Conservation (phyloP, 2,113 vertebrate genomes). For the Struthio camelus region DNA sequence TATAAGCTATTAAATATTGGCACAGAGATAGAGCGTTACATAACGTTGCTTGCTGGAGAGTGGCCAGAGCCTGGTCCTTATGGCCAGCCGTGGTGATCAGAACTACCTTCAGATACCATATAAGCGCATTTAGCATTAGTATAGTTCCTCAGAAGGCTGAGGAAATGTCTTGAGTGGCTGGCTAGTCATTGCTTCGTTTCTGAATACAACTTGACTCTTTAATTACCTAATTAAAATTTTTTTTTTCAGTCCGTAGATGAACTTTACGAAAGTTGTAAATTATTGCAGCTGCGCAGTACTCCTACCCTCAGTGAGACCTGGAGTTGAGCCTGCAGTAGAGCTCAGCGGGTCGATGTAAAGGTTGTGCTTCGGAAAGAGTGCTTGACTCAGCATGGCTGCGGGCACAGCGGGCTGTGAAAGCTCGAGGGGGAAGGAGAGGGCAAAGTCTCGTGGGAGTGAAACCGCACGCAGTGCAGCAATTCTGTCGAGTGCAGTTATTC, state of each 20-base stretch:
- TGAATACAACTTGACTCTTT: too few relatives aligned
- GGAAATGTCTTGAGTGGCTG: not conserved
- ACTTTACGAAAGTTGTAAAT: not conserved
- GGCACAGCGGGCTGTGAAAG: too few relatives aligned
- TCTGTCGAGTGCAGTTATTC: not conserved
- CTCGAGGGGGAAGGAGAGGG: not conserved
- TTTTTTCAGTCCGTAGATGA: not conserved
- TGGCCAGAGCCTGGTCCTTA: not conserved
- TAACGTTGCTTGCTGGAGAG: not conserved
- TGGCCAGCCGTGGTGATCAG: accelerated
- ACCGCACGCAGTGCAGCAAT: not conserved
- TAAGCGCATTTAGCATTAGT: not conserved
- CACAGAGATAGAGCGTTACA: not conserved
- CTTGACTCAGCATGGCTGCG: too few relatives aligned
- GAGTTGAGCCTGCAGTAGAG: too few relatives aligned
- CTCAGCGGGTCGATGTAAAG: too few relatives aligned
- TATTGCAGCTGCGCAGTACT: too few relatives aligned
- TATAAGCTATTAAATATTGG: not conserved
- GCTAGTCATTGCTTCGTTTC: not conserved
- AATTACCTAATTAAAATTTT: not conserved
- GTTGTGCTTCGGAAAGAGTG: too few relatives aligned
- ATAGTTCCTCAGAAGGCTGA: not conserved
- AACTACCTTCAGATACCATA: not conserved
- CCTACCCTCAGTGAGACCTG: not conserved
- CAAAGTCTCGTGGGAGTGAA: too few relatives aligned